A percentile compares a stretch with the other conserved stretches of the same genome.
Conservation (phyloP, 2,888 invertebrate genomes). For the Tetragnatha montana region DNA sequence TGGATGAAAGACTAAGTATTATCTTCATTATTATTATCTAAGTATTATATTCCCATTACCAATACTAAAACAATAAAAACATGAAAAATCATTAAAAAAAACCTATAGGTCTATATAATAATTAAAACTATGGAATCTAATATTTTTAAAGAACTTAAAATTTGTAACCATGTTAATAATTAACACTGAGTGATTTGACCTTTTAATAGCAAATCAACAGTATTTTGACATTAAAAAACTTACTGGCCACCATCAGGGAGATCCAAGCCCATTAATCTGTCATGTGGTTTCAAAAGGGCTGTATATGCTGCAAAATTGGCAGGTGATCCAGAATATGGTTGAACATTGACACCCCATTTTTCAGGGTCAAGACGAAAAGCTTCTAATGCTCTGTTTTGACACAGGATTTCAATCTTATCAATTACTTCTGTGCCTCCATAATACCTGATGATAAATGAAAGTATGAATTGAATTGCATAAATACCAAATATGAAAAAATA, state of each 20-base stretch:
- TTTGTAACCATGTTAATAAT: background rate
- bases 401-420: constrained; percentile 79
- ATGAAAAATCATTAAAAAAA: background rate
- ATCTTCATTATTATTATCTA: too few relatives aligned
- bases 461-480: too few relatives aligned
- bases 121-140: background rate
- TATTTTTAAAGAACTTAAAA: too few relatives aligned
- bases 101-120: background rate
- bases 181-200: background rate
- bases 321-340: constrained; percentile 80
- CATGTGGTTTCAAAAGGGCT: constrained; percentile 79
- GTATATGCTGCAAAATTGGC: constrained; percentile 82
- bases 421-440: constrained; percentile 81
- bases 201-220: background rate
- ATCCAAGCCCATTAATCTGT: constrained; percentile 81
- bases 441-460: constrained; percentile 76
- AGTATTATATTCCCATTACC: too few relatives aligned
- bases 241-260: constrained; percentile 80
- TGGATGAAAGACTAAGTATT: too few relatives aligned
- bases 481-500: too few relatives aligned
- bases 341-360: constrained; percentile 80
- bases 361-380: constrained; percentile 78
- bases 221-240: constrained; percentile 2
- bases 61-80: background rate
- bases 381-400: constrained; percentile 79